phyloP scores from a whole-genome alignment of 2,888 invertebrate genomes.

The Apodemia mormo region DNA sequence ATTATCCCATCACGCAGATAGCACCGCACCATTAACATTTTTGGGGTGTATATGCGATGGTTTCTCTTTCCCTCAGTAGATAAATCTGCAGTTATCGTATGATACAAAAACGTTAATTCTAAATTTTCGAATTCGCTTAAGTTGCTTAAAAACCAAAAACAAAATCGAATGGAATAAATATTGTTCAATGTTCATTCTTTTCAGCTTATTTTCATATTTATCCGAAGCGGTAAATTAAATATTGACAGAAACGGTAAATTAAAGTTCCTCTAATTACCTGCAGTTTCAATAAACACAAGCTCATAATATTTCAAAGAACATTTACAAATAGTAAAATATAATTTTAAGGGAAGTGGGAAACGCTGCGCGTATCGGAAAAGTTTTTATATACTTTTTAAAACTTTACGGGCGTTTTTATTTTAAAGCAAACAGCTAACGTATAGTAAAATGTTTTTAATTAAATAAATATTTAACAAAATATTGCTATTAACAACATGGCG shows the following conservation, averaged over 20 bases:
- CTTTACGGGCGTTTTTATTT: conserved; percentile 34
- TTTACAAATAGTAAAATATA: conserved; percentile 38
- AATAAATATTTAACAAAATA: too few relatives aligned
- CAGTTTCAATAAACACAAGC: conserved; percentile 25
- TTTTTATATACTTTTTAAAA: conserved; percentile 38
- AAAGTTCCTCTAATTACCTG: conserved; percentile 9
- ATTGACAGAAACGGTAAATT: conserved; percentile 5
- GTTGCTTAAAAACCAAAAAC: neutral
- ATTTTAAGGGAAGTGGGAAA: conserved; percentile 33
- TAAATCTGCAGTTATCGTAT: too few relatives aligned
- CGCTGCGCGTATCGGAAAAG: conserved; percentile 35
- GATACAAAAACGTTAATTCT: too few relatives aligned
- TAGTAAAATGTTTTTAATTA: too few relatives aligned
- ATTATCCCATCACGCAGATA: too few relatives aligned
- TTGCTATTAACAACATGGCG: too few relatives aligned
- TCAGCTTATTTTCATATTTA: conserved; percentile 4
- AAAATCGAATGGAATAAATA: neutral
- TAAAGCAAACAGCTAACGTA: too few relatives aligned
- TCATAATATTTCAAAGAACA: conserved; percentile 35
- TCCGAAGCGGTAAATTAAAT: conserved; percentile 1
- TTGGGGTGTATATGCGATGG: too few relatives aligned
- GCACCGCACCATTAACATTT: too few relatives aligned
- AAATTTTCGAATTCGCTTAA: too few relatives aligned
- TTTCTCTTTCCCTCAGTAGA: too few relatives aligned
- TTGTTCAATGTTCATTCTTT: neutral